phyloP scores from a whole-genome alignment of 2,888 invertebrate species.

The Sericinus montela region DNA sequence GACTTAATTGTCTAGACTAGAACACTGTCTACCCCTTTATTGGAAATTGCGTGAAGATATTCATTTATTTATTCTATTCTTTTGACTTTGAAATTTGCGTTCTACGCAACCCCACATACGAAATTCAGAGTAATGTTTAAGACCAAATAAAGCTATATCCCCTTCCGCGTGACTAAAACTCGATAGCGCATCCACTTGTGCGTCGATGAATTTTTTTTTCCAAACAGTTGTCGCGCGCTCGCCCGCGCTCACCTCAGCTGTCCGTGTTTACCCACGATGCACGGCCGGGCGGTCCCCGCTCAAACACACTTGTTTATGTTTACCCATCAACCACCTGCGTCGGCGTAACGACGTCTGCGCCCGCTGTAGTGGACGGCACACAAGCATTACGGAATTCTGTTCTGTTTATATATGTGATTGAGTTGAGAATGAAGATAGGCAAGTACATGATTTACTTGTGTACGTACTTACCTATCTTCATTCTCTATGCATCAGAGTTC shows the following conservation, averaged over 20 bases:
- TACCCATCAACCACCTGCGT: constrained; percentile 49
- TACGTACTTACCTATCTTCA: too few species aligned
- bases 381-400: constrained; percentile 1
- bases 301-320: constrained; percentile 50
- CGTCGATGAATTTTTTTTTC: constrained; percentile 4
- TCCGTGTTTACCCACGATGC: constrained; percentile 32
- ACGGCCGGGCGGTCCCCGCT: constrained; percentile 34
- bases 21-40: too few species aligned
- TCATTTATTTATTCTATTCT: too few species aligned
- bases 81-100: too few species aligned
- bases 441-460: too few species aligned
- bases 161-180: neutral
- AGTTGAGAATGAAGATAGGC: neutral
- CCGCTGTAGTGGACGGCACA: constrained; percentile 11
- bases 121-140: too few species aligned
- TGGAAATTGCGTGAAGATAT: too few species aligned
- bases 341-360: constrained; percentile 30
- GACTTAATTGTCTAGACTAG: too few species aligned
- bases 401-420: constrained; percentile 1
- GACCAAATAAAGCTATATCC: too few species aligned
- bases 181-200: neutral
- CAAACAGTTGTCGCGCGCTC: neutral
- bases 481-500: too few species aligned
- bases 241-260: constrained; percentile 3
- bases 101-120: too few species aligned